Conservation (phyloP, 92 coral and sea anemone species). For the Virgularia gustaviana region DNA sequence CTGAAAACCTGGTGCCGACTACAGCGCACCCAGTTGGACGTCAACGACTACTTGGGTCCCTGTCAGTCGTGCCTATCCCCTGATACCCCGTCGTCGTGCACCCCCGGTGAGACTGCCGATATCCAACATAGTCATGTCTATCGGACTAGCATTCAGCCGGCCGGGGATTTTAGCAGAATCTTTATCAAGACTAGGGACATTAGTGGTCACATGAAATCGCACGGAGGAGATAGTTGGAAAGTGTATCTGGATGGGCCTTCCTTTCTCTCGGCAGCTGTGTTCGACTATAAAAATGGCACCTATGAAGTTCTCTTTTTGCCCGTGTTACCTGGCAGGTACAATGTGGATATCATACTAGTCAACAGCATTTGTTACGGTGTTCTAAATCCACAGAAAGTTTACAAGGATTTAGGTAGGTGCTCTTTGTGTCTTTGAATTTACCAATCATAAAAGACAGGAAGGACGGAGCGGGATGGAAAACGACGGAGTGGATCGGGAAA, state of each 20-base stretch:
- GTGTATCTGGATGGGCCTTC: constrained; percentile 59
- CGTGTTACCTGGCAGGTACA: constrained; percentile 60
- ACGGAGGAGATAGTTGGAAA: constrained; percentile 72
- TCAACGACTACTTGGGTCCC: constrained; percentile 39
- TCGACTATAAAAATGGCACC: constrained; percentile 66
- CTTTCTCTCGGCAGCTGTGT: constrained; percentile 50
- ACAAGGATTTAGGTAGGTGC: neutral
- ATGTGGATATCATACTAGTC: constrained; percentile 45
- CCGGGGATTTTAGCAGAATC: constrained; percentile 57
- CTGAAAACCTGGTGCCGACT: constrained; percentile 64
- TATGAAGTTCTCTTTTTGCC: constrained; percentile 61
- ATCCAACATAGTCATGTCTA: constrained; percentile 43
- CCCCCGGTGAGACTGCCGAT: neutral
- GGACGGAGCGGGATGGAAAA: too few relatives aligned
- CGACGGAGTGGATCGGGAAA: too few relatives aligned
- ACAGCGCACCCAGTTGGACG: constrained; percentile 55
- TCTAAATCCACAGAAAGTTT: constrained; percentile 48
- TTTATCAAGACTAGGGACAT: constrained; percentile 50
- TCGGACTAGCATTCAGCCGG: constrained; percentile 41
- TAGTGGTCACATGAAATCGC: constrained; percentile 23
- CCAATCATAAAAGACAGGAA: too few relatives aligned
- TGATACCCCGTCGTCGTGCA: constrained; percentile 33
- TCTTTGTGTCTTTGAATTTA: too few relatives aligned
- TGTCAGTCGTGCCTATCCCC: constrained; percentile 45
- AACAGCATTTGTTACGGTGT: constrained; percentile 61